phyloP scores from a whole-genome alignment of 2,797 vertebrate genomes.

The Amblyopsis hoosieri region DNA sequence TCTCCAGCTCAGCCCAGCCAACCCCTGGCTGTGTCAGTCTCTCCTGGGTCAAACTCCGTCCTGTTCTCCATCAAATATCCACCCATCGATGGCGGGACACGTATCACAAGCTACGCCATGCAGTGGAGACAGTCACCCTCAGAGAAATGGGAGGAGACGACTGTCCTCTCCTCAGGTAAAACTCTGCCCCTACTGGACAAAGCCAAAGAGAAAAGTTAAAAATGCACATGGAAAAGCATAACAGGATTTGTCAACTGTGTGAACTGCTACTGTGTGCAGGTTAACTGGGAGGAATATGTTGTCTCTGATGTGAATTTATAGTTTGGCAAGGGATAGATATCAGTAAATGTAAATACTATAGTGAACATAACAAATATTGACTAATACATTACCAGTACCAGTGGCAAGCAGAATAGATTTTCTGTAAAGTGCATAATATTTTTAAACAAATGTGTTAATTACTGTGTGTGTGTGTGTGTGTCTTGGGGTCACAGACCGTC shows the following conservation, averaged over 20 bases:
- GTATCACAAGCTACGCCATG: conserved; percentile 65
- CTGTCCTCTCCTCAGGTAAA: conserved; percentile 59
- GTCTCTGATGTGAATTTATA: too few species aligned
- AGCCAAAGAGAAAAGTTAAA: too few species aligned
- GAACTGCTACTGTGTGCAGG: too few species aligned
- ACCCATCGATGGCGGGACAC: conserved; percentile 65
- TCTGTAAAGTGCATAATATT: background rate
- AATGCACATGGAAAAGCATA: too few species aligned
- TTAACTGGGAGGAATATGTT: too few species aligned
- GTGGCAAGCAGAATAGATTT: too few species aligned
- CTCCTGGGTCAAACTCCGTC: conserved; percentile 55
- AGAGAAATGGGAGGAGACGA: conserved; percentile 58
- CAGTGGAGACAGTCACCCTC: conserved; percentile 65
- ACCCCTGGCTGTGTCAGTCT: conserved; percentile 53
- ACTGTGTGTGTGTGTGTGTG: conserved; percentile 5
- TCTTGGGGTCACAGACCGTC: conserved; percentile 43
- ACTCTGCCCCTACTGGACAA: too few species aligned
- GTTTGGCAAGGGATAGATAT: too few species aligned
- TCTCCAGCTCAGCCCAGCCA: conserved; percentile 69
- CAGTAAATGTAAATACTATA: too few species aligned
- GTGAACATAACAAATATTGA: background rate
- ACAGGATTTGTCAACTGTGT: too few species aligned
- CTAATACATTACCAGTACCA: too few species aligned
- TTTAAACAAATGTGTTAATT: background rate
- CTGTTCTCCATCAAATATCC: conserved; percentile 49